Base-by-base conservation (phyloP, 2,113 vertebrate species). In the Antennarius striatus region DNA sequence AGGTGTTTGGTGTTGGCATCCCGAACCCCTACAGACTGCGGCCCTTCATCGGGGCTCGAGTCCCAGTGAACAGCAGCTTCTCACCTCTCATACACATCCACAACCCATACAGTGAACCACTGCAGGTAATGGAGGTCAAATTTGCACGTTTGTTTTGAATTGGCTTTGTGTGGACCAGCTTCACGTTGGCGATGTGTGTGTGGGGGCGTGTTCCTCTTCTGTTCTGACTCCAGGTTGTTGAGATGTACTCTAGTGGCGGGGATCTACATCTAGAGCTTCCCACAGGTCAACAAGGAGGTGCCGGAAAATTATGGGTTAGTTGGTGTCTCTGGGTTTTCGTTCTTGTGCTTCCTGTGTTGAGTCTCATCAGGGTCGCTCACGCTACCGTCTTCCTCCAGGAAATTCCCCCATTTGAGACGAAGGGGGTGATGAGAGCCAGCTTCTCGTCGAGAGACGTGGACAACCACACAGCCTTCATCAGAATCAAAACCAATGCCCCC, bases 1-100 rank as follows among this genome's bases (percentile, higher is more conserved):
- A 99, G 98, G 98, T 99, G 82, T 99, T 99, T 92, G 98, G 98
- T 83, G 96, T 99, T 73, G 97, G 98, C 43, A 92, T 99, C 78
- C 96, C 96, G 9, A 99, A 99, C 89, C 98, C 97, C 1, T 99
- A 98, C 86, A 94, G 98, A 73, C 69, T 99, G 74, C 94, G 98
- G 82, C 98, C 98, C 0, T 99, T 99, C 89, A 95, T 99, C 40
- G 97, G 97, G 81, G 97, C 98, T 84, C 93, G 96, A 85, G 98
- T 98, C 77, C 98, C 98, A 77, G 97, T 99, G 84, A 99, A 99
- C 91, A 98, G 97, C 93, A 99, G 97, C 89, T 99, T 99, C 89
- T 99, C 97, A 63, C 98, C 98, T 54, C 92, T 99, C 72, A 99
- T 98, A 91, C 97, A 95, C 89, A 98, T 99, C 81, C 97, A 99